A percentile compares a stretch with the other conserved stretches of the same genome.
These are phyloP conservation scores for Lepus townsendii DNA, from an alignment of 2,797 vertebrate genomes.

Conservation along the genomic window DNA sequence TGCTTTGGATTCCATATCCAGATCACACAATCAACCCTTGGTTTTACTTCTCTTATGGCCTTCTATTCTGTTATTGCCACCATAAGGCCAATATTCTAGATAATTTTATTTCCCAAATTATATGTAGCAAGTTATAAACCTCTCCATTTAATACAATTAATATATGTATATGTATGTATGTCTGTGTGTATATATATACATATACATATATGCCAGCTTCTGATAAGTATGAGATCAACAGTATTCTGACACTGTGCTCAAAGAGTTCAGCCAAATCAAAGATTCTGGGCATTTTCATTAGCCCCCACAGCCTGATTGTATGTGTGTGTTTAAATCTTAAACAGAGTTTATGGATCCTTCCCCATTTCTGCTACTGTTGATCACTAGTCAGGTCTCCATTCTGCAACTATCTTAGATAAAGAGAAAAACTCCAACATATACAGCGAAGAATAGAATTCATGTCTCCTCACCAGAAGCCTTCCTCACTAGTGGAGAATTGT, in stretches of 20 bases:
- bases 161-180: not conserved
- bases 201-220: not conserved
- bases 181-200: not conserved
- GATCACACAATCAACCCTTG: not conserved
- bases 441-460: not conserved
- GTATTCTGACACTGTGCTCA: not conserved
- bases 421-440: not conserved
- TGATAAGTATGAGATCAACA: slow-evolving; percentile 2
- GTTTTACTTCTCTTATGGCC: not conserved
- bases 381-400: not conserved
- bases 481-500: not conserved
- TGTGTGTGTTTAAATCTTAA: not conserved
- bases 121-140: slow-evolving; percentile 1
- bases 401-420: not conserved
- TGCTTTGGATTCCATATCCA: not conserved
- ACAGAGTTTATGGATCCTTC: not conserved
- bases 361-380: not conserved
- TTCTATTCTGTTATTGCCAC: slow-evolving; percentile 1
- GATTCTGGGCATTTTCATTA: slow-evolving; percentile 26
- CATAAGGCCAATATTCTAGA: not conserved
- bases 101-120: slow-evolving; percentile 5
- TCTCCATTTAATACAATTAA: slow-evolving; percentile 37
- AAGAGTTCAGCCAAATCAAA: slow-evolving; percentile 48
- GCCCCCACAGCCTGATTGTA: slow-evolving; percentile 1
- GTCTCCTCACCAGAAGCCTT: not conserved